Conservation (phyloP, 2,888 invertebrate genomes). For the Perizoma flavofasciatum region DNA sequence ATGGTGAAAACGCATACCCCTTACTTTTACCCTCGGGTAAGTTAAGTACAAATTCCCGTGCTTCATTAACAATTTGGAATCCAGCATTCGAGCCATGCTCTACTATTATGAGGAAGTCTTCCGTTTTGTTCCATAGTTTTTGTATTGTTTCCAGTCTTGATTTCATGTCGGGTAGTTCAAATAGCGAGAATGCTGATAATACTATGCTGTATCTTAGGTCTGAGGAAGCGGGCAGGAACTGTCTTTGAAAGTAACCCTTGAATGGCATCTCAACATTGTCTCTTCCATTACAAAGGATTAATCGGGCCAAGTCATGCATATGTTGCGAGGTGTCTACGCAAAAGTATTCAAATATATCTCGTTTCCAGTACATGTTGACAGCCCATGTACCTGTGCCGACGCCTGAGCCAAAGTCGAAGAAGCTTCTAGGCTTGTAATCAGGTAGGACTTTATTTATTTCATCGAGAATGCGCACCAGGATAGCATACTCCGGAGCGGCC, state of each 20-base stretch:
- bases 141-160: slow-evolving; percentile 87
- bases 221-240: slow-evolving; percentile 89
- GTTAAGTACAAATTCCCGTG: slow-evolving; percentile 90
- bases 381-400: slow-evolving; percentile 95
- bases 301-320: slow-evolving; percentile 92
- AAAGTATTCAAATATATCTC: slow-evolving; percentile 90
- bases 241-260: slow-evolving; percentile 88
- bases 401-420: slow-evolving; percentile 97
- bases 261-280: slow-evolving; percentile 84
- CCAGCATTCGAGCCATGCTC: slow-evolving; percentile 94
- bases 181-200: slow-evolving; percentile 90
- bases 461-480: slow-evolving; percentile 86
- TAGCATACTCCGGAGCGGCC: slow-evolving; percentile 90
- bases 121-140: slow-evolving; percentile 94
- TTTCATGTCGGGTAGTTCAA: slow-evolving; percentile 89
- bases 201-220: slow-evolving; percentile 90
- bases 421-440: slow-evolving; percentile 88
- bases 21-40: slow-evolving; percentile 58
- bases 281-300: slow-evolving; percentile 87
- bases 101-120: slow-evolving; percentile 91
- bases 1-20: slow-evolving; percentile 91
- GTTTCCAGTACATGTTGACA: slow-evolving; percentile 88
- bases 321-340: slow-evolving; percentile 91
- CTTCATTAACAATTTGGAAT: slow-evolving; percentile 92
- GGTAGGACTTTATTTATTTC: slow-evolving; percentile 88